Base-by-base conservation (phyloP, 2,888 invertebrate species). In the Acleris sparsana region DNA sequence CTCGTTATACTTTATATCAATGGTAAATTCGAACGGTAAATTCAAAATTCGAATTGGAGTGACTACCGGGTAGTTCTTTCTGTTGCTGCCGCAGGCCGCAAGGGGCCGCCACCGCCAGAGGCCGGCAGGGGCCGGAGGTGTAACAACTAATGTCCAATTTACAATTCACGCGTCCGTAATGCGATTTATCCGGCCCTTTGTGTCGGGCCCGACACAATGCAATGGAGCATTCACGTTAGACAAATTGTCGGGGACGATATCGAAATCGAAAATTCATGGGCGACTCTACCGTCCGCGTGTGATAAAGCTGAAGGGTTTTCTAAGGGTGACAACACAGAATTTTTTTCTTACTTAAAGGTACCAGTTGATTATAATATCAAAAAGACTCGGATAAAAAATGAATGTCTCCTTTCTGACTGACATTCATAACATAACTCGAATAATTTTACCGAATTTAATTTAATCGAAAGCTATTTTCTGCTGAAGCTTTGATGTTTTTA, bases 101-200 rank as follows among this genome's bases (percentile, higher is more conserved):
- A 39, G 39, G 39, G 39, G 39, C 4, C 39, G 39, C 39, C 39
- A 39, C 39, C 2, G 39, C 39, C 39, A 13, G 39, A 13, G 39
- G 62, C 73, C 73, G 63, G 68, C 63, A 71, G 70, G 69, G 69
- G 70, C 73, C 72, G 71, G 81, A 86, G 83, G 86, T 86, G 85
- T 88, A 87, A 87, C 87, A 82, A 86, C 85, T 90, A 91, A 92
- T 92, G 90, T 84, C 85, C 91, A 92, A 92, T 92, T 91, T 92
- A 91, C 89, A 92, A 92, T 92, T 92, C 91, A 90, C 87, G 88
- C 88, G 86, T 84, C 80, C 77, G 86, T 92, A 90, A 92, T 91
- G 84, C 86, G 88, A 92, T 92, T 92, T 90, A 84, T 88, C 82
- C 85, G 83, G 86, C 87, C 90, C 90, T 88, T 92, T 91, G 90